Evolutionary conservation across 23 tunicate genomes (phyloP), one percentile per base, ranked within the genome.

Genomic region (Halocynthia aurantium): DNA sequence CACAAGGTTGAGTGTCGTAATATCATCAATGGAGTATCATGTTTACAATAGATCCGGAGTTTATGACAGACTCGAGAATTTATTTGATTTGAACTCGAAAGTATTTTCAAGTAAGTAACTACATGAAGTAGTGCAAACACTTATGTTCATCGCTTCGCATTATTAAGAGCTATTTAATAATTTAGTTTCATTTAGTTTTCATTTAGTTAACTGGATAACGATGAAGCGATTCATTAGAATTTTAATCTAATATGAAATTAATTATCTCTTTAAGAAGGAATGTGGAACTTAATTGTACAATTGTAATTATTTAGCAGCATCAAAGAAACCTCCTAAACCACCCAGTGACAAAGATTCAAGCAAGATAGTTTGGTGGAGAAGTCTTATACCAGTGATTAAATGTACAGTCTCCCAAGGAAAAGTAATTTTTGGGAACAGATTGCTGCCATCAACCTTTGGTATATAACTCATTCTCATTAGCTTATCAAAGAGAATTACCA

Each of bases 381-480:
- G 51, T 52, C 75, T 92, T 66, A 88, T 92, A 75, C 98, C 98
- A 12, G 88, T 84, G 2, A 86, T 92, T n/a, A 86, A 86, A 65
- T 57, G 74, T 66, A 73, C 72, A 9, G 83, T 92, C 60, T 66
- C 79, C 40, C 54, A 78, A 60, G 92, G 92, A 73, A 86, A 76
- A 49, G 51, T 86, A 7, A 77, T 80, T 7, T 80, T 82, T 61
- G 98, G 98, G 11, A 92, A 92, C 57, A 72, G 72, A 10, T 64
- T 77, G 51, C 61, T 92, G 20, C 98, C 98, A 51, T 74, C 82
- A 52, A 80, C 88, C 6, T 62, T 82, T 5, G 88, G 98, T 92
- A 81, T 50, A 65, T 0, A 65, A 20, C 19, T 65, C n/a, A 58
- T 58, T 31, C 4, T 31, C 44, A 31, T 31, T 31, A 31, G 44